Evolutionary conservation across 2,888 invertebrate genomes (phyloP), one percentile per base, ranked within the genome.

Genomic region (Archips xylosteana): DNA sequence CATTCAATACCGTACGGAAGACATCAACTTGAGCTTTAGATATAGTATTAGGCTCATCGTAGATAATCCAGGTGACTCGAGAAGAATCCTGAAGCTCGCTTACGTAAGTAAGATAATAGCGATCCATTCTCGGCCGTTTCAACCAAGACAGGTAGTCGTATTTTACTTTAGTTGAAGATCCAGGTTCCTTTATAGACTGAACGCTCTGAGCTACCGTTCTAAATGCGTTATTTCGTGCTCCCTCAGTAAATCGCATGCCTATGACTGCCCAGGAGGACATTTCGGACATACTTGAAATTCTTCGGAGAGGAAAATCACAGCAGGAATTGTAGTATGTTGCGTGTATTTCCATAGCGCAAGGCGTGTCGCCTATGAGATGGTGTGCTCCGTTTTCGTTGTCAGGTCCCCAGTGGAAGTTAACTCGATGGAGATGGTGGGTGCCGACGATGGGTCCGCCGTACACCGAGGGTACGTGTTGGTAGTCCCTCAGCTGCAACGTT

Each of bases 291-390:
- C 15, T 32, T 23, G 57, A 13, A 54, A 42, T 42, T 34, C 47
- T 54, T 23, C 23, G 42, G n/a, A n/a, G 57, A 32, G 49, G 71
- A 45, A 49, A 59, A n/a, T 71, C 65, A 47, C 65, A 60, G 59
- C 36, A 45, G 36, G 65, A 71, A n/a, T 71, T 71, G 39, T 64
- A 71, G 59, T 71, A 71, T 15, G 47, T 36, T n/a, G 65, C 63
- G 47, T 71, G 70, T 57, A 71, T 59, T 59, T 71, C 70, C 70
- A 71, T 71, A 47, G 70, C 64, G n/a, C 64, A 64, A 23, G 51
- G 65, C n/a, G 15, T 45, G 47, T 71, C 13, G 64, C 60, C 65
- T 42, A 71, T 60, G 59, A 71, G 49, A 32, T 71, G 65, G 59
- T 65, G 71, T 6, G 71, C 71, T 10, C 64, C 70, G 3, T 34